A percentile compares a stretch with the other conserved stretches of the same genome.
These are phyloP conservation scores for Stenoptilia bipunctidactyla DNA, from an alignment of 2,888 invertebrate genomes.

Conservation along the genomic window DNA sequence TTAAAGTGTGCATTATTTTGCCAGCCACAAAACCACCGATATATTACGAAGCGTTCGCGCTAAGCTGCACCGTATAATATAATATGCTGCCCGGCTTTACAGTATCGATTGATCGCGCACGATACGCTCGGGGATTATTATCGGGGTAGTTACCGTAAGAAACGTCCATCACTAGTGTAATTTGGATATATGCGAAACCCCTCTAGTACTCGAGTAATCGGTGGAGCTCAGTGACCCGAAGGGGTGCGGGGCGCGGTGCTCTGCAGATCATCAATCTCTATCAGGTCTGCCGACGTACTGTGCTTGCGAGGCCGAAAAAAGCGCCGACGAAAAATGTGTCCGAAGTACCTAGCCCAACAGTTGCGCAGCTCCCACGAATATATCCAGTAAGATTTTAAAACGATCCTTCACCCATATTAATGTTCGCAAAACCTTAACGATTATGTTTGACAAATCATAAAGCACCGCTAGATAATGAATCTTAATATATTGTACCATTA, in stretches of 20 bases:
- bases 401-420: not conserved
- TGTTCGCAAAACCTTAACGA: slow-evolving; percentile 6
- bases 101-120: slow-evolving; percentile 12
- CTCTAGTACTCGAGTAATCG: slow-evolving; percentile 48
- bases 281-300: slow-evolving; percentile 40
- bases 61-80: slow-evolving; percentile 10
- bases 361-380: not conserved
- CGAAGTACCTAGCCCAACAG: slow-evolving; percentile 12
- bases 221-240: slow-evolving; percentile 49
- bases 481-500: slow-evolving; percentile 14
- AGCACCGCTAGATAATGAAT: slow-evolving; percentile 9
- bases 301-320: slow-evolving; percentile 37
- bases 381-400: not conserved
- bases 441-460: slow-evolving; percentile 12
- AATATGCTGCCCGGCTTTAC: slow-evolving; percentile 7
- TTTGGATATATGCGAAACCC: slow-evolving; percentile 68
- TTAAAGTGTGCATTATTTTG: slow-evolving; percentile 16
- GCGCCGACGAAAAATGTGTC: slow-evolving; percentile 50
- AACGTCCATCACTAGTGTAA: slow-evolving; percentile 63
- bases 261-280: slow-evolving; percentile 62
- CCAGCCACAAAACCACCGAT: slow-evolving; percentile 3
- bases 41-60: slow-evolving; percentile 4
- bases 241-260: slow-evolving; percentile 22
- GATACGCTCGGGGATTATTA: slow-evolving; percentile 28
- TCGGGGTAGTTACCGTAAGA: slow-evolving; percentile 48